Evolutionary conservation across 1,140 invertebrate species (phyloP), one percentile per base, ranked within the genome.

Genomic region (Zaprionus tsacasi): DNA sequence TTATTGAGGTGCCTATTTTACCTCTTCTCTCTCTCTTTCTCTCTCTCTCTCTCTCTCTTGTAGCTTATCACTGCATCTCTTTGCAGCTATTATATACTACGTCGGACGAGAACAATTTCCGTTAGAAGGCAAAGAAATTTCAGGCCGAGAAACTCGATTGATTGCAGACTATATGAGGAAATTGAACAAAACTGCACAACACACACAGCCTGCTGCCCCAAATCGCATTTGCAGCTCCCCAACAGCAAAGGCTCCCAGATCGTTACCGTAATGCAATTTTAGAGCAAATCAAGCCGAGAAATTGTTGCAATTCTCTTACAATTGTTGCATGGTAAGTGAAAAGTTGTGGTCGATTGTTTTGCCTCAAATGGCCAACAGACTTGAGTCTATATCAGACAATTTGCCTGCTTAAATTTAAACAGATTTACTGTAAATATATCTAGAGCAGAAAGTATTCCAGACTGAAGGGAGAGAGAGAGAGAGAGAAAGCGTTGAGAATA

Each of bases 171-270:
- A 43, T 55, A 43, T 40, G 45, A 66, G 69, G 40, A 76, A 76
- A 60, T 66, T 60, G 73, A 48, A 48, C 25, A 71, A 50, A 10
- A 66, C 48, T 38, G 58, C 45, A 60, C 65, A 30, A 38, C 69
- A 71, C 56, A 55, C 30, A 38, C 45, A 50, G 45, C 10, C 45
- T 21, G 45, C 38, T 15, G 40, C 2, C n/a, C 60, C 48, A 76
- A 82, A 82, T 86, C 61, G 52, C 68, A 76, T 87, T 73, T 76
- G 40, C 7, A 54, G 13, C 27, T 25, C 43, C 27, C 7, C 17
- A 12, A 17, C 17, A 21, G 45, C 45, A 25, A 61, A 35, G 7
- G 38, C 27, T 15, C 30, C n/a, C 58, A 17, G 30, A 50, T 61
- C 30, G 59, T 61, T 61, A 61, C 15, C 17, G 27, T 50, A 61